Evolutionary conservation across 2,888 invertebrate genomes (phyloP).

Genomic region (Chelonus formosanus): DNA sequence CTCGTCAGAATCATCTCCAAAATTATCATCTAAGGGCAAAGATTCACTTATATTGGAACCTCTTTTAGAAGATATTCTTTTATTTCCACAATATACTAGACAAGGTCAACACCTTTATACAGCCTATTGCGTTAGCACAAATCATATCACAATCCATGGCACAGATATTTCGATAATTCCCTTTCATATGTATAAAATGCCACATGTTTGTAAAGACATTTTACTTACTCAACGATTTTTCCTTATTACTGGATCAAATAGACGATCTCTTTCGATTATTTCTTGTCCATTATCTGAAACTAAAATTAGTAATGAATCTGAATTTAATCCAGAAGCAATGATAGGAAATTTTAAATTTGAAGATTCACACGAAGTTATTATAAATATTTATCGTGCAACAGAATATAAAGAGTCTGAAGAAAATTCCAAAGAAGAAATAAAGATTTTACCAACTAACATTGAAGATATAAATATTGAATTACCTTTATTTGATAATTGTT

Average conservation of each 20-base stretch:
- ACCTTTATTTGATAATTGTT: constrained; percentile 68
- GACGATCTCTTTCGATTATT: constrained; percentile 67
- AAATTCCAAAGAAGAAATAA: constrained; percentile 48
- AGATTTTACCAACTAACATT: constrained; percentile 64
- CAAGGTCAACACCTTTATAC: constrained; percentile 69
- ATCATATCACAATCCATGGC: constrained; percentile 73
- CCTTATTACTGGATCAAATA: constrained; percentile 69
- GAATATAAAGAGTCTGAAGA: constrained; percentile 61
- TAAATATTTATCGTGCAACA: constrained; percentile 67
- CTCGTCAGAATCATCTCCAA: constrained; percentile 41
- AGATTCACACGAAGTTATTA: constrained; percentile 66
- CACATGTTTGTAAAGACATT: constrained; percentile 70
- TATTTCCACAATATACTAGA: constrained; percentile 70
- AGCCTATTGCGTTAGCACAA: constrained; percentile 69
- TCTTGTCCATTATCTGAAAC: constrained; percentile 71
- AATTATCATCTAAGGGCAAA: constrained; percentile 40
- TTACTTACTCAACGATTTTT: constrained; percentile 76
- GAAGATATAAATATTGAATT: constrained; percentile 66
- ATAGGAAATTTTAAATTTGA: constrained; percentile 69
- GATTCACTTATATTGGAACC: constrained; percentile 50
- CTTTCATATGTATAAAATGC: constrained; percentile 75
- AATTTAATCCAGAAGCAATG: constrained; percentile 70
- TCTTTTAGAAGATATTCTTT: constrained; percentile 65
- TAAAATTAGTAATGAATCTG: constrained; percentile 67
- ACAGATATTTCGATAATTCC: constrained; percentile 74